Evolutionary conservation across 2,797 vertebrate genomes (phyloP).

Genomic region (Buphagus erythrorhynchus): DNA sequence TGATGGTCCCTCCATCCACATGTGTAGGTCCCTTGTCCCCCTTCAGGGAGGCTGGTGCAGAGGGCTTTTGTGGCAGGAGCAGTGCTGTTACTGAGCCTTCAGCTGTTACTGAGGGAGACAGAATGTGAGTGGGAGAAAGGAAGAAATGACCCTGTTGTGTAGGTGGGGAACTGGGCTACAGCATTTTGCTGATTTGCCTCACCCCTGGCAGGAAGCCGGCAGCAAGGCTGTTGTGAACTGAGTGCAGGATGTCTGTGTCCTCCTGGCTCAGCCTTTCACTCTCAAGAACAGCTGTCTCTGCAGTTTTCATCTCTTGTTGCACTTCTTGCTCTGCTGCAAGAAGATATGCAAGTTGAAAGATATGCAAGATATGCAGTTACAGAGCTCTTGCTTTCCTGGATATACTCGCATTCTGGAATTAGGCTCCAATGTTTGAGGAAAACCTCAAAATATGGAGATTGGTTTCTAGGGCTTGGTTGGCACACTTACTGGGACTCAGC

Average conservation of each 20-base stretch:
- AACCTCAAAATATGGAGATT: not conserved
- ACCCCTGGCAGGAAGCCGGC: not conserved
- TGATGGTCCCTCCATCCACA: not conserved
- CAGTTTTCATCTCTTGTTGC: not conserved
- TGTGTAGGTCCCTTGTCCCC: too few species aligned
- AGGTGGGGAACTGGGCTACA: not conserved
- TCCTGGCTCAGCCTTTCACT: not conserved
- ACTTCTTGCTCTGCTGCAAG: not conserved
- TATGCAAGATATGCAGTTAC: not conserved
- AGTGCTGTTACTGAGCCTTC: rapidly evolving
- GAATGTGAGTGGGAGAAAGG: not conserved
- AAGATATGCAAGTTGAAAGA: too few species aligned
- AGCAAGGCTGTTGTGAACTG: not conserved
- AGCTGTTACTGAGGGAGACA: not conserved
- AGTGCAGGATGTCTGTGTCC: not conserved
- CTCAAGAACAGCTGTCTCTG: not conserved
- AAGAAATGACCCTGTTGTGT: not conserved
- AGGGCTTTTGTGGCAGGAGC: not conserved
- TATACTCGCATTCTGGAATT: not conserved
- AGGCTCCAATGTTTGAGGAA: not conserved
- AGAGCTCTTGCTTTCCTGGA: not conserved
- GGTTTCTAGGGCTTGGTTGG: not conserved
- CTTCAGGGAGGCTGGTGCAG: not conserved
- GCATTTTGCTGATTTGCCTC: not conserved
- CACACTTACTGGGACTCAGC: not conserved